Base-by-base conservation (phyloP, 1,140 invertebrate genomes). In the Zaprionus ornatus region DNA sequence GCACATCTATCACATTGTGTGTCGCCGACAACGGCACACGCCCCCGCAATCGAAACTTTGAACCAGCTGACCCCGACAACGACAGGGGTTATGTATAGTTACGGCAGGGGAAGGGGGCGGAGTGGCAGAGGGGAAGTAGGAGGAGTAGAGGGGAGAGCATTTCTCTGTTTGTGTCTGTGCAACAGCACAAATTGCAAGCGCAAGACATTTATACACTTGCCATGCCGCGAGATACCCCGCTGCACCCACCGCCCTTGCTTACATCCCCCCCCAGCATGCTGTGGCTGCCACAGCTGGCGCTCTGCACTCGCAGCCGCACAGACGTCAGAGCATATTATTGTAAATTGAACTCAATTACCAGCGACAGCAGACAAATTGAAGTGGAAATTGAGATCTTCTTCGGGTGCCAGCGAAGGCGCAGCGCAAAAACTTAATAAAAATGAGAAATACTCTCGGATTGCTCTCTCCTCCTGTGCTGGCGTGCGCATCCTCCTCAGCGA, bases 281-380 rank as follows among this genome's bases (percentile, higher is more conserved):
- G 65, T 29, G 15, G 25, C 52, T 7, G 57, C 29, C 68, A 37
- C 82, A 68, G 71, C 68, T 81, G 79, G 70, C 66, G 67, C 82
- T 82, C 77, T 10, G 42, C 45, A 23, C 29, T 29, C 29, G 29
- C 45, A 87, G 84, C 84, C 85, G 75, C 78, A 84, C 81, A 79
- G 65, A 90, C 87, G 86, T 90, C 86, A 87, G 86, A 80, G 86
- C 79, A 80, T 91, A 90, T 90, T 90, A 91, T 90, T 91, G 90
- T 91, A 91, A 91, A 91, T 91, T 91, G 90, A 91, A 91, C 90
- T 91, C 90, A 91, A 91, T 91, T 91, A 91, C 82, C 80, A 90
- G 70, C 86, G 90, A 91, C 90, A 91, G 90, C 90, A 80, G 90
- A 91, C 90, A 91, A 91, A 91, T 91, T 91, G 85, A 91, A 91